These are phyloP conservation scores for Aspidapion aeneum DNA, from an alignment of 2,888 invertebrate species.

Conservation along the genomic window DNA sequence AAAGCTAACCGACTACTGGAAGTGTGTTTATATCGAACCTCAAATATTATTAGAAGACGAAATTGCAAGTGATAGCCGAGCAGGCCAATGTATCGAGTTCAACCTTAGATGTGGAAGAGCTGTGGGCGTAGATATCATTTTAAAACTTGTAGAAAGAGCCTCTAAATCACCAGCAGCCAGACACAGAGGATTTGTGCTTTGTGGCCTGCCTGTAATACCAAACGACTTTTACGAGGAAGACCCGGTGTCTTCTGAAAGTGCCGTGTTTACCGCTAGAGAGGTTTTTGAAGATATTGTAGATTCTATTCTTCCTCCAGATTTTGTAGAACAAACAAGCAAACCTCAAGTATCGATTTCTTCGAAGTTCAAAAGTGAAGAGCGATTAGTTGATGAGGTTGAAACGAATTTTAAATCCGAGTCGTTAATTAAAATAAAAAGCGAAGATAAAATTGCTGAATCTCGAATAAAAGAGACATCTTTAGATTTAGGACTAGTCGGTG, in stretches of 20 bases:
- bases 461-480: neutral
- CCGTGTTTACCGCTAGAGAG: constrained; percentile 44
- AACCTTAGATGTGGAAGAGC: constrained; percentile 55
- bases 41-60: constrained; percentile 55
- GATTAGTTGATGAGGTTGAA: constrained; percentile 21
- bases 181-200: constrained; percentile 63
- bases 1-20: constrained; percentile 54
- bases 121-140: constrained; percentile 51
- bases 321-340: constrained; percentile 12
- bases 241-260: constrained; percentile 44
- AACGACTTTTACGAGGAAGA: constrained; percentile 45
- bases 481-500: too few relatives aligned
- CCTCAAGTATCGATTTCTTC: constrained; percentile 29
- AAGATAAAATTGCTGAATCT: neutral
- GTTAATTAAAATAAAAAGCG: neutral
- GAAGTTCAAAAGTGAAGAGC: constrained; percentile 22
- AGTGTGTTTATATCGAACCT: constrained; percentile 58
- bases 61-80: constrained; percentile 52
- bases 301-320: constrained; percentile 6
- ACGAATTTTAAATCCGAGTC: constrained; percentile 27
- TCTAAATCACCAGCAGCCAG: constrained; percentile 50
- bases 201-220: constrained; percentile 62
- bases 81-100: constrained; percentile 57
- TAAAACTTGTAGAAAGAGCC: constrained; percentile 53
- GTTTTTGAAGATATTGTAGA: constrained; percentile 43